Evolutionary conservation across 2,797 vertebrate genomes (phyloP).

Genomic region (Hozukius guyotensis): DNA sequence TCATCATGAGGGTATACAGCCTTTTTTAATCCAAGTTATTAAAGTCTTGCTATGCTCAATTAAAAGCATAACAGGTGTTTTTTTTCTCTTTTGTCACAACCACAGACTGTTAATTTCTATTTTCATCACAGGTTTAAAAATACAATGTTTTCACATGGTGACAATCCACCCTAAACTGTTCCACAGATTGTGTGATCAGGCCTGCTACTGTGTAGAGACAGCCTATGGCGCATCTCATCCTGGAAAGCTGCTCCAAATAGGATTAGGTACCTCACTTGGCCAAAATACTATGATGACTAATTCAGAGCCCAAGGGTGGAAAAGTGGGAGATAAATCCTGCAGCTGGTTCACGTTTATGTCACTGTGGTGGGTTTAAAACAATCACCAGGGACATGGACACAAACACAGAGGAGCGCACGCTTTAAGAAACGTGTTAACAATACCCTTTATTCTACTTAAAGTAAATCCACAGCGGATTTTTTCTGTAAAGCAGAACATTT

Average conservation of each 20-base stretch:
- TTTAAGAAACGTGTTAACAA: neutral
- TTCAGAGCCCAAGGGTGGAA: neutral
- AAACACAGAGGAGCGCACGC: neutral
- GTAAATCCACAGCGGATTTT: neutral
- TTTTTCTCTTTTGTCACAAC: neutral
- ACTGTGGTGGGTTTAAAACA: constrained; percentile 19
- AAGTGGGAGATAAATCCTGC: constrained; percentile 18
- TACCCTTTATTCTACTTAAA: neutral
- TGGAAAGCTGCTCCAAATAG: constrained; percentile 34
- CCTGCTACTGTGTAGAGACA: neutral
- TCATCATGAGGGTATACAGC: neutral
- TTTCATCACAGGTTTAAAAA: constrained; percentile 1
- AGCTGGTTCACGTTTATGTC: constrained; percentile 4
- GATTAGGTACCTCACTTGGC: constrained; percentile 26
- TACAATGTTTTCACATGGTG: neutral
- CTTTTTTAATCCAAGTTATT: neutral
- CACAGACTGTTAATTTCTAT: neutral
- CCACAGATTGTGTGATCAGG: neutral
- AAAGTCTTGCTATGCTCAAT: neutral
- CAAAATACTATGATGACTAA: constrained; percentile 37
- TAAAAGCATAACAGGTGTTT: neutral
- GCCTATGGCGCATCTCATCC: neutral
- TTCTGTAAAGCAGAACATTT: neutral
- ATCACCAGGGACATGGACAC: neutral
- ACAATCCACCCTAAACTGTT: neutral